Base-by-base conservation (phyloP, 2,797 vertebrate species). In the Sparidentex hasta region DNA sequence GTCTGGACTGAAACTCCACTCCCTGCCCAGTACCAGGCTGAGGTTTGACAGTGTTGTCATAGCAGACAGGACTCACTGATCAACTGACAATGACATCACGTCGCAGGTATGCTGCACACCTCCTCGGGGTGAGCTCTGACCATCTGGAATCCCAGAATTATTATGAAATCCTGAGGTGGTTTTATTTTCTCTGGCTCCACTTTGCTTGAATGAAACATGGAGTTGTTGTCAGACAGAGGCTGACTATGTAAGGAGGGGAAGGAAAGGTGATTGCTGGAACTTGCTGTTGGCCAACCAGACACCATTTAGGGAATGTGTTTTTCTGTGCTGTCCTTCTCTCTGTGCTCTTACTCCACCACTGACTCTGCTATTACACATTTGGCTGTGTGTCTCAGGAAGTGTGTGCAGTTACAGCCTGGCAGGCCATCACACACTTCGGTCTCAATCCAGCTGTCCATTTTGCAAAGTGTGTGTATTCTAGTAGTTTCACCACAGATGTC, bases 1-100 rank as follows among this genome's bases (percentile, higher is more conserved):
- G 77, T 78, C 61, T 61, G 41, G 13, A 59, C 63, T 88, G 86
- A 92, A 89, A 90, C 71, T 83, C 81, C 81, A 74, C 88, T 1
- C 91, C 90, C 82, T 69, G 65, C 67, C 41, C 78, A 66, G 16
- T 0, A 8, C 71, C 74, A 41, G 52, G 12, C 3, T 57, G 51
- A 71, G 80, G 16, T 86, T 84, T 77, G 65, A 82, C 83, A 57
- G 13, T 29, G 77, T 71, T 80, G 81, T 87, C 74, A 76, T 65
- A 78, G 65, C 77, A 43, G 27, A 33, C 21, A 27, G 17, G 25
- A 56, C 65, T 29, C 7, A 0, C 12, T 62, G 54, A 68, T 85
- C 83, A 54, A 50, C 20, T 61, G 51, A 79, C 29, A 13, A 21
- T 76, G 78, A 90, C 64, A 38, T 92, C 78, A 88, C 43, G 1